Evolutionary conservation across 1,140 invertebrate species (phyloP).

Genomic region (Micrasema longulum): DNA sequence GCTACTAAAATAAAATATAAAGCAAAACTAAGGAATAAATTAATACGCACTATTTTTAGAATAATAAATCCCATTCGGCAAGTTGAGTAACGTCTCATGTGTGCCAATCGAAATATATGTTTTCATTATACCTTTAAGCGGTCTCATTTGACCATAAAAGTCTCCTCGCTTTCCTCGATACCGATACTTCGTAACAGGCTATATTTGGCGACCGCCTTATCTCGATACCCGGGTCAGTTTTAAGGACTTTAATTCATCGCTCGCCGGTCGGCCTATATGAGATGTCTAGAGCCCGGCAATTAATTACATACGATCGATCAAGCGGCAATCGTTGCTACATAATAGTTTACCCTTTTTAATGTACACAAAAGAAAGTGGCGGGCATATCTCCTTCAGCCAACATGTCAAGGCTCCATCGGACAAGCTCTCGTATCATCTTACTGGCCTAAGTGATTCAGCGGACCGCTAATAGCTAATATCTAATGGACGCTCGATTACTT

Average conservation of each 20-base stretch:
- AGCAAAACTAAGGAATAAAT: too few relatives aligned
- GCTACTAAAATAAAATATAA: not conserved
- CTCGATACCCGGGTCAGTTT: not conserved
- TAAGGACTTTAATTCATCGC: not conserved
- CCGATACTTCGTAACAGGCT: not conserved
- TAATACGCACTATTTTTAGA: too few relatives aligned
- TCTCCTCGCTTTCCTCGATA: not conserved
- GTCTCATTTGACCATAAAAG: not conserved
- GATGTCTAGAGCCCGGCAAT: not conserved
- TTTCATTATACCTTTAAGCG: not conserved
- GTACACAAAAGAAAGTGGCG: slow-evolving; percentile 42
- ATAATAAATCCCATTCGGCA: too few relatives aligned
- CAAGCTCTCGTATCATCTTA: slow-evolving; percentile 53
- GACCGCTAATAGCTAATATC: slow-evolving; percentile 55
- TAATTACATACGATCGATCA: slow-evolving; percentile 21
- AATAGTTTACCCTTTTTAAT: slow-evolving; percentile 28
- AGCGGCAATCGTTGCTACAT: slow-evolving; percentile 8
- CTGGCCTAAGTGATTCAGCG: slow-evolving; percentile 50
- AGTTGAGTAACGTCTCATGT: not conserved
- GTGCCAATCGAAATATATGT: not conserved
- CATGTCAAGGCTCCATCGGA: slow-evolving; percentile 44
- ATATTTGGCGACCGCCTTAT: slow-evolving; percentile 3
- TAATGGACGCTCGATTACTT: slow-evolving; percentile 55
- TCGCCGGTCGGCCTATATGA: not conserved
- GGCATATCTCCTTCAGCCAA: slow-evolving; percentile 35